Conservation (phyloP, 2,113 vertebrate genomes). For the Pipa parva region DNA sequence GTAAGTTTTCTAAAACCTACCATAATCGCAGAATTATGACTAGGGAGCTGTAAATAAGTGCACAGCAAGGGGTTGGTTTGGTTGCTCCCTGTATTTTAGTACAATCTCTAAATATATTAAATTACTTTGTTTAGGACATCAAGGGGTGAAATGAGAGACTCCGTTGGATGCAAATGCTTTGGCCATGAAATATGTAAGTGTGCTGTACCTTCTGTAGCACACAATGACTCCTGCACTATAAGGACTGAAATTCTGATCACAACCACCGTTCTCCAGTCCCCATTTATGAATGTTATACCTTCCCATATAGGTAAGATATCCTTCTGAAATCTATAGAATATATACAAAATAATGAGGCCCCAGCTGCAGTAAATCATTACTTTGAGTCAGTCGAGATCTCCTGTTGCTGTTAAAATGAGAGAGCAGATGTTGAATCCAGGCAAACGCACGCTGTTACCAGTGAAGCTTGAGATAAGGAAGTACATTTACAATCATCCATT, state of each 20-base stretch:
- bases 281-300: conserved; percentile 55
- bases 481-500: too few species aligned
- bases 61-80: neutral
- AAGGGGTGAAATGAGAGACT: neutral
- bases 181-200: conserved; percentile 56
- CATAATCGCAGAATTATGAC: neutral
- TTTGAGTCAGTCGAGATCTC: too few species aligned
- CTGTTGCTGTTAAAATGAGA: too few species aligned
- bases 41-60: neutral
- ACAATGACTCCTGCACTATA: conserved; percentile 54
- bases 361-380: too few species aligned
- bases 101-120: neutral
- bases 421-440: too few species aligned
- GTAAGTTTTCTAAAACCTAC: too few species aligned
- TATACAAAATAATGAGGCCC: neutral
- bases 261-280: conserved; percentile 49
- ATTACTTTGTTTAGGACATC: neutral
- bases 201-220: conserved; percentile 46
- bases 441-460: too few species aligned
- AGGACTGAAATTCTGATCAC: conserved; percentile 53
- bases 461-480: too few species aligned
- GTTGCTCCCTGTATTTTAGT: neutral
- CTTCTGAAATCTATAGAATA: neutral
- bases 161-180: conserved; percentile 47
- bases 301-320: conserved; percentile 58